Conservation (phyloP, 2,113 vertebrate species). For the Gymnobelideus leadbeateri region DNA sequence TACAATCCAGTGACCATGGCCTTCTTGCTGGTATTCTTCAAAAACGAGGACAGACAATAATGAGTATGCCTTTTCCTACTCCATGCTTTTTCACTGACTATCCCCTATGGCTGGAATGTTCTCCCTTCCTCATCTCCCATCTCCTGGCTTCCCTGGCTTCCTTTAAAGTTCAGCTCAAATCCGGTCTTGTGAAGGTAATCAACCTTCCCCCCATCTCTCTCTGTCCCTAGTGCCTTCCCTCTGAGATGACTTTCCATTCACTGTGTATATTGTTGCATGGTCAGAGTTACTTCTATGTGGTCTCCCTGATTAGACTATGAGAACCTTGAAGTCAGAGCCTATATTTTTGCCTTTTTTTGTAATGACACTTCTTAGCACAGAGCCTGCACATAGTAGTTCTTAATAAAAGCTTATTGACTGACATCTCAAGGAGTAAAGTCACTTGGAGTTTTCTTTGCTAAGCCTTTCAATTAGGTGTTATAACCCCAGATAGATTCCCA, state of each 20-base stretch:
- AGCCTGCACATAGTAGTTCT: background rate
- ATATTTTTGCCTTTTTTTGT: background rate
- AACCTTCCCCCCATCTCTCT: background rate
- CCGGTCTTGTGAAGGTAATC: background rate
- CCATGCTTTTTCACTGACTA: background rate
- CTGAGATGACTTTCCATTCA: background rate
- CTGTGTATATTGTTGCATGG: background rate
- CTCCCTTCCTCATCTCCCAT: background rate
- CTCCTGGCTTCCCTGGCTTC: too few species aligned
- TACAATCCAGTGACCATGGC: background rate
- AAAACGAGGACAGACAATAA: background rate
- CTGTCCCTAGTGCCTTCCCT: background rate
- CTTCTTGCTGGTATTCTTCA: fast-evolving
- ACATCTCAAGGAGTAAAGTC: background rate
- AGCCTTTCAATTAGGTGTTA: fast-evolving
- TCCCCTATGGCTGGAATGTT: background rate
- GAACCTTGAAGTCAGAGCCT: background rate
- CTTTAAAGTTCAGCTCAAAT: background rate
- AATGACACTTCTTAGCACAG: background rate
- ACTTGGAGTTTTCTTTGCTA: background rate
- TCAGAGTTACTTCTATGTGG: background rate
- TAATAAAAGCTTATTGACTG: background rate
- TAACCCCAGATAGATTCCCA: background rate
- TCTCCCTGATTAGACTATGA: background rate
- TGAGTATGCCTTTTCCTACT: background rate